phyloP scores from a whole-genome alignment of 2,888 invertebrate genomes.

The Heliconius sara region DNA sequence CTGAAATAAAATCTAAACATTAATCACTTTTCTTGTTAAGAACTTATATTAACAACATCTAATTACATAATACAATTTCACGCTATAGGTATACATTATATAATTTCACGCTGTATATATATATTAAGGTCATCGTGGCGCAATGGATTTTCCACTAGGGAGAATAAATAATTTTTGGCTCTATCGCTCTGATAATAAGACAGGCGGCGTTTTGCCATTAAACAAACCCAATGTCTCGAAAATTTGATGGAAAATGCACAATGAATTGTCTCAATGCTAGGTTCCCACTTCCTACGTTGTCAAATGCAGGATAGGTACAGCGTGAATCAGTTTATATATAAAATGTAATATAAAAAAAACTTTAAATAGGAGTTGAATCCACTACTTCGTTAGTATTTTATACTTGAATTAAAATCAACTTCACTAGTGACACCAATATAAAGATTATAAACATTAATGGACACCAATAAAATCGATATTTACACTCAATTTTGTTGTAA shows the following conservation, averaged over 20 bases:
- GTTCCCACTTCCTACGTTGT: not conserved
- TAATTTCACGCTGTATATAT: too few relatives aligned
- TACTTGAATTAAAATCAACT: not conserved
- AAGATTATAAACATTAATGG: constrained; percentile 17
- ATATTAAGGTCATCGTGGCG: too few relatives aligned
- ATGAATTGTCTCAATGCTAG: not conserved
- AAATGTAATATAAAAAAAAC: not conserved
- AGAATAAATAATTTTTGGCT: too few relatives aligned
- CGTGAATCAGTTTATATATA: not conserved
- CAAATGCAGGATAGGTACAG: not conserved
- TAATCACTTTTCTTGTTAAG: too few relatives aligned
- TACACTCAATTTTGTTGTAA: constrained; percentile 13
- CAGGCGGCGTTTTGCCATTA: not conserved
- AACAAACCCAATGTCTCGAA: not conserved
- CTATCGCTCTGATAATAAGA: too few relatives aligned
- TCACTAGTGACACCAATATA: constrained; percentile 12
- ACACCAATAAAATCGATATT: constrained; percentile 29
- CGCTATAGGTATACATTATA: too few relatives aligned
- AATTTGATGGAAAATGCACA: not conserved
- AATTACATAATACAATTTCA: too few relatives aligned
- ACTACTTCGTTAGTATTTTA: not conserved
- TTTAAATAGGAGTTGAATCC: not conserved
- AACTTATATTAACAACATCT: too few relatives aligned
- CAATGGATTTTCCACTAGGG: too few relatives aligned
- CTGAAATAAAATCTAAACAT: too few relatives aligned